Base-by-base conservation (phyloP, 1,140 invertebrate genomes). In the Episyrphus balteatus region DNA sequence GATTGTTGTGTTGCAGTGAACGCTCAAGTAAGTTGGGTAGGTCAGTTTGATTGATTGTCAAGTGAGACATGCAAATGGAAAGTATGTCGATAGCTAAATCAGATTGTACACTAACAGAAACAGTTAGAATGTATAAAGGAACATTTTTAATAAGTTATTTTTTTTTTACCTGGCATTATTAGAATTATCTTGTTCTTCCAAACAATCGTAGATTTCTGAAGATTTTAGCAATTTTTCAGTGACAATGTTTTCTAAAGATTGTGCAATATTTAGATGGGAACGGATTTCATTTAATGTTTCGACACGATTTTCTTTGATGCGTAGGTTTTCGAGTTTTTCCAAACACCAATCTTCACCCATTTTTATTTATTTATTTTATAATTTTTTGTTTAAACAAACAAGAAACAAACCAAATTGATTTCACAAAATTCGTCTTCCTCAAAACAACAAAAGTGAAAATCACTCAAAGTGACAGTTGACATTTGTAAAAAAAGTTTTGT, bases 31-130 rank as follows among this genome's bases (percentile, higher is more conserved):
- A 55, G 30, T 65, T 54, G 33, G 62, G 63, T 42, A 72, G 75
- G 33, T 68, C 66, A 13, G 67, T 68, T 43, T 74, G 73, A 21
- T 72, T 73, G 21, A 75, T 45, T 21, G 63, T 54, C 52, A 80
- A 68, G 50, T 75, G 75, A 3, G 73, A 61, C 56, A 81, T 72
- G 55, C 75, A 79, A 46, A 73, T 53, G 34, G 73, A 66, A 12
- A 82, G 53, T 11, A 81, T 71, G 55, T 80, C 77, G 53, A 73
- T 75, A n/a, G 76, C 71, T 46, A 78, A 57, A 48, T 75, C 69
- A 3, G 73, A 56, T 54, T 76, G 70, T 52, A 70, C 58, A 44
- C 75, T 77, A 12, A 36, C 66, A 63, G 59, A 67, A 51, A 26
- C 21, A 26, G 21, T 26, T 3, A 26, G 3, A 8, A 26, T 26